These are phyloP conservation scores for Nanger granti DNA, from an alignment of 2,113 vertebrate genomes.

Conservation along the genomic window DNA sequence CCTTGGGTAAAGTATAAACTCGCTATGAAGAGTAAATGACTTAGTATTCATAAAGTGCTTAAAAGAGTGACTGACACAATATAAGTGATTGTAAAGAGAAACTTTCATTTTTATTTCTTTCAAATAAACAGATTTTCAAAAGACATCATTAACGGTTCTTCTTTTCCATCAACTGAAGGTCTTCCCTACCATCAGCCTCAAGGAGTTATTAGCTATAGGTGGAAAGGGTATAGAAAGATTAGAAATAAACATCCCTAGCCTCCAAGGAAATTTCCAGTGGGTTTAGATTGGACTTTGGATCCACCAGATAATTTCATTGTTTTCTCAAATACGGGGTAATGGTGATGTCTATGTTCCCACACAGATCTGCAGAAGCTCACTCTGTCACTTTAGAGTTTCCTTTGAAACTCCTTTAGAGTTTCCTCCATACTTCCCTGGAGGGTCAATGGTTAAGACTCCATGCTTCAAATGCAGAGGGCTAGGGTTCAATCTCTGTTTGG, in stretches of 20 bases:
- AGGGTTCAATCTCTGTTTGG: neutral
- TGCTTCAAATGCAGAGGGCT: neutral
- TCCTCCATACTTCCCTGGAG: neutral
- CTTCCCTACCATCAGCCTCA: neutral
- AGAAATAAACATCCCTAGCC: neutral
- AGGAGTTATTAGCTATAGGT: neutral
- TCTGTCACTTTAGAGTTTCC: neutral
- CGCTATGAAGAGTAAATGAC: neutral
- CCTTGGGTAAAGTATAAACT: neutral
- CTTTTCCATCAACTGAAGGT: neutral
- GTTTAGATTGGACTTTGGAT: neutral
- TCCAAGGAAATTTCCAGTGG: neutral
- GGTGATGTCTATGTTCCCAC: neutral
- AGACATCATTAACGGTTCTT: neutral
- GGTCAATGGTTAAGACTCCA: neutral
- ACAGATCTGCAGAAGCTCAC: neutral
- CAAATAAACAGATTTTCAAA: conserved; percentile 27
- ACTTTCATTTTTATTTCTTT: neutral
- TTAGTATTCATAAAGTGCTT: neutral
- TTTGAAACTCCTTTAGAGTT: neutral
- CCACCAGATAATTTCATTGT: neutral
- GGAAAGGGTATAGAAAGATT: neutral
- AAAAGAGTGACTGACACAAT: neutral
- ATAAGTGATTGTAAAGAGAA: neutral
- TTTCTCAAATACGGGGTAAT: neutral